These are phyloP conservation scores for Melanotaenia trifasciata DNA, from an alignment of 2,797 vertebrate genomes.

Conservation along the genomic window DNA sequence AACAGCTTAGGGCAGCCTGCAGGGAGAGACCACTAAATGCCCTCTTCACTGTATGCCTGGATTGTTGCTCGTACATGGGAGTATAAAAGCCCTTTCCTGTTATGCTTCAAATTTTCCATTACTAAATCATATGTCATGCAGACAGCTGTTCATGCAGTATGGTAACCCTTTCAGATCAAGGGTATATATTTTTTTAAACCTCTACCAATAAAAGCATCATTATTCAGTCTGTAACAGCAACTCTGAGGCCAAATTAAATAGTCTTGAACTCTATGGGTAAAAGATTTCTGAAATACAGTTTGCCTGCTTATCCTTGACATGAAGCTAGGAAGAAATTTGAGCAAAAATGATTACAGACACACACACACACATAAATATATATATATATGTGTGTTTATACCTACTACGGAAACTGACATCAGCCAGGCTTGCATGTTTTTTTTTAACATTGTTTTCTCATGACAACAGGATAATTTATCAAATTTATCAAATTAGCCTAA, in stretches of 20 bases:
- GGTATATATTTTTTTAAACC: not conserved
- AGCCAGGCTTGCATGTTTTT: too few species aligned
- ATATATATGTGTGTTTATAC: too few species aligned
- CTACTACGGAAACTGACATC: too few species aligned
- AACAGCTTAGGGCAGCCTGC: constrained; percentile 48
- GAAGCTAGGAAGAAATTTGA: too few species aligned
- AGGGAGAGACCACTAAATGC: constrained; percentile 42
- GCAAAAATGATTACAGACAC: too few species aligned
- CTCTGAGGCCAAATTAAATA: not conserved
- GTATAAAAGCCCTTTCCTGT: constrained; percentile 40
- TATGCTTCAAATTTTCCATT: constrained; percentile 33
- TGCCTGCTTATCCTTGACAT: too few species aligned
- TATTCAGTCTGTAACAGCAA: not conserved
- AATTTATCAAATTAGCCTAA: too few species aligned
- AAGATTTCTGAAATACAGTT: too few species aligned
- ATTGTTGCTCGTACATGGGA: constrained; percentile 16
- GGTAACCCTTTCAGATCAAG: not conserved
- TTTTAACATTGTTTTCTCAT: too few species aligned
- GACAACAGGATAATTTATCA: too few species aligned
- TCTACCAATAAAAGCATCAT: not conserved
- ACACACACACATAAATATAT: too few species aligned
- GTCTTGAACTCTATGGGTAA: not conserved
- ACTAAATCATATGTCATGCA: constrained; percentile 28
- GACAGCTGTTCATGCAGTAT: constrained; percentile 13
- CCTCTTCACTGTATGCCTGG: constrained; percentile 30